These are phyloP conservation scores for Hipposideros larvatus DNA, from an alignment of 2,797 vertebrate genomes.

Conservation along the genomic window DNA sequence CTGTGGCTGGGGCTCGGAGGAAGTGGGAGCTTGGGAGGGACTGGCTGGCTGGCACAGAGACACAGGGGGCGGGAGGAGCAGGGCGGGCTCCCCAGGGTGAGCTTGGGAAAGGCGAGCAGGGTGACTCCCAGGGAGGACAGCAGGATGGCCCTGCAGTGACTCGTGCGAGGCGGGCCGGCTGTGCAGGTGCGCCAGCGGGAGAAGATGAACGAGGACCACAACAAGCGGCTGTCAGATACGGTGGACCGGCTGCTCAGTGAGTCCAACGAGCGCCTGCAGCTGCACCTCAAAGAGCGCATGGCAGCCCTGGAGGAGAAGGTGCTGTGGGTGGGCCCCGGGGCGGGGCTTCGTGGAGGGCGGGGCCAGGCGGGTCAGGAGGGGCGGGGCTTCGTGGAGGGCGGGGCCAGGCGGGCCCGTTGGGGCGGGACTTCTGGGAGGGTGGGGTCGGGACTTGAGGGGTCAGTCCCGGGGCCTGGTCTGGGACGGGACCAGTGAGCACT, in stretches of 20 bases:
- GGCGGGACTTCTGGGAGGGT: not conserved
- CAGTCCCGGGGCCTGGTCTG: not conserved
- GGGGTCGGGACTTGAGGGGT: rapidly evolving
- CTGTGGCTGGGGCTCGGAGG: not conserved
- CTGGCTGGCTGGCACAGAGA: slow-evolving; percentile 89
- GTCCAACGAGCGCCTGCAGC: slow-evolving; percentile 96
- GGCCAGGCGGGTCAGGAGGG: not conserved
- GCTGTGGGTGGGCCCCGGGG: not conserved
- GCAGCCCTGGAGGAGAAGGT: slow-evolving; percentile 98
- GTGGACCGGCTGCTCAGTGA: slow-evolving; percentile 97
- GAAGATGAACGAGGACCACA: slow-evolving; percentile 99
- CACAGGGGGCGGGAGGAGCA: not conserved
- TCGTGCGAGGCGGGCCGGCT: not conserved
- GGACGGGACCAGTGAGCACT: not conserved
- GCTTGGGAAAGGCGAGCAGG: not conserved
- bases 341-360: rapidly evolving
- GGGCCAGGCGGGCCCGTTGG: not conserved
- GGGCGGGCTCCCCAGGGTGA: not conserved
- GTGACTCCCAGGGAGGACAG: not conserved
- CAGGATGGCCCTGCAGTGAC: not conserved
- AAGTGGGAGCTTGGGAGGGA: slow-evolving; percentile 59
- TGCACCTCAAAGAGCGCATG: slow-evolving; percentile 98
- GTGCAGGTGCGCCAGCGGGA: slow-evolving; percentile 95
- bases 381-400: not conserved
- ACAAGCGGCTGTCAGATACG: slow-evolving; percentile 96